A percentile compares a stretch with the other conserved stretches of the same genome.
Evolutionary conservation across 2,888 invertebrate species (phyloP).

Genomic region (Drosophila cognata): DNA sequence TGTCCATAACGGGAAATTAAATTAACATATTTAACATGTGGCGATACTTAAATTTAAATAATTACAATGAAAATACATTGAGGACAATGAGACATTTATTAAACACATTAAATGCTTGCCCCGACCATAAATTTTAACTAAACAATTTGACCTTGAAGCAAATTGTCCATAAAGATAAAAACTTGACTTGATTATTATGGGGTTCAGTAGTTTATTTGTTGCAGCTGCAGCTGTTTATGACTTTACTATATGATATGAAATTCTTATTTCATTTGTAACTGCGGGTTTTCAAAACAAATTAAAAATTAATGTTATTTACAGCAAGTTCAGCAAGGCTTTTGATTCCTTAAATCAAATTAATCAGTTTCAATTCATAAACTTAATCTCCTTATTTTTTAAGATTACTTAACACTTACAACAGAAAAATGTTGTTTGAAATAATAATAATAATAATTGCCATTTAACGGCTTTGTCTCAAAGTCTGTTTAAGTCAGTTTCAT

Average conservation of each 20-base stretch:
- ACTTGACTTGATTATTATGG: slow-evolving; percentile 4
- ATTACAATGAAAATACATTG: not conserved
- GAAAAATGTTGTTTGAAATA: not conserved
- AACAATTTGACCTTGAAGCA: slow-evolving; percentile 25
- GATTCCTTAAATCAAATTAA: not conserved
- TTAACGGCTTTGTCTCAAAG: not conserved
- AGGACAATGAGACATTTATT: slow-evolving; percentile 4
- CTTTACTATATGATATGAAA: slow-evolving; percentile 1
- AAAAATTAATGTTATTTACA: not conserved
- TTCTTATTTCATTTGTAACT: not conserved
- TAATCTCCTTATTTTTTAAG: not conserved
- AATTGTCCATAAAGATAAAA: not conserved
- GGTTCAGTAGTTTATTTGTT: not conserved
- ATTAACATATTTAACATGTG: slow-evolving; percentile 5
- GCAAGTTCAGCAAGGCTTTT: not conserved
- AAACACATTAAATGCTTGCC: not conserved
- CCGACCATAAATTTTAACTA: slow-evolving; percentile 9
- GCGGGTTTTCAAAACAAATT: not conserved
- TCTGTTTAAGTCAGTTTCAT: not conserved
- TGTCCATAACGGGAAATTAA: not conserved
- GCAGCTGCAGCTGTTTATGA: slow-evolving; percentile 28
- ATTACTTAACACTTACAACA: not conserved
- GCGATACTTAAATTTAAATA: not conserved
- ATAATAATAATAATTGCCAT: not conserved
- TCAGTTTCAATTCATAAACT: not conserved